These are phyloP conservation scores for Danio choprae DNA, from an alignment of 2,797 vertebrate genomes.

Conservation along the genomic window DNA sequence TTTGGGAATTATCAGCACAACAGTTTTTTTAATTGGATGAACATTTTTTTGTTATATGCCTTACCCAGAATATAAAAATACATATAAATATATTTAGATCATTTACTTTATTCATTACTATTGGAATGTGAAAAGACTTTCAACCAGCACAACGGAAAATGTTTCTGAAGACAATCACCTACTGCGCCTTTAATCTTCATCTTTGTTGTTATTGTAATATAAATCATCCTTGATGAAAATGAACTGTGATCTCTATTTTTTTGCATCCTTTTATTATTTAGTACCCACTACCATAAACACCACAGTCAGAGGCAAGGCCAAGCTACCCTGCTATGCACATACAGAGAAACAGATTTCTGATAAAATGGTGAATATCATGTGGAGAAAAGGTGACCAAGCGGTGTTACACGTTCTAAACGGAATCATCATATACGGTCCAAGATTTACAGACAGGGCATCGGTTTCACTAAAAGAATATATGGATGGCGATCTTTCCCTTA, in stretches of 20 bases:
- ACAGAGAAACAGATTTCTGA: constrained; percentile 1
- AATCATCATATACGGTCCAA: background rate
- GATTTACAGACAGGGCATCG: background rate
- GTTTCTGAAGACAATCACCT: too few relatives aligned
- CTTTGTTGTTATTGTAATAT: too few relatives aligned
- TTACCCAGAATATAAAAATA: too few relatives aligned
- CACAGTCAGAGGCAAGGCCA: background rate
- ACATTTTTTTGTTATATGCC: too few relatives aligned
- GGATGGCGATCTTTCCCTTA: constrained; percentile 25
- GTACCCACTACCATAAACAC: background rate
- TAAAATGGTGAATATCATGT: background rate
- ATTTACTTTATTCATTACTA: too few relatives aligned
- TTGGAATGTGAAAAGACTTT: too few relatives aligned
- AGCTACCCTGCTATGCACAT: constrained; percentile 24
- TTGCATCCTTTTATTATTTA: background rate
- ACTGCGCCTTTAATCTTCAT: too few relatives aligned
- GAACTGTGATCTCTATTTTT: background rate
- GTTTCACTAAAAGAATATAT: constrained; percentile 18
- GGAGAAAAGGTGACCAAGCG: constrained; percentile 20
- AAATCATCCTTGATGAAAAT: too few relatives aligned
- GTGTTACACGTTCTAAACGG: constrained; percentile 7
- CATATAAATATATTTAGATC: too few relatives aligned
- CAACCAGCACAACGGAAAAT: too few relatives aligned
- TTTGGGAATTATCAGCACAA: too few relatives aligned
- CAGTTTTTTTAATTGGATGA: too few relatives aligned